phyloP scores from a whole-genome alignment of 2,888 invertebrate species.

The Drosophila mettleri region DNA sequence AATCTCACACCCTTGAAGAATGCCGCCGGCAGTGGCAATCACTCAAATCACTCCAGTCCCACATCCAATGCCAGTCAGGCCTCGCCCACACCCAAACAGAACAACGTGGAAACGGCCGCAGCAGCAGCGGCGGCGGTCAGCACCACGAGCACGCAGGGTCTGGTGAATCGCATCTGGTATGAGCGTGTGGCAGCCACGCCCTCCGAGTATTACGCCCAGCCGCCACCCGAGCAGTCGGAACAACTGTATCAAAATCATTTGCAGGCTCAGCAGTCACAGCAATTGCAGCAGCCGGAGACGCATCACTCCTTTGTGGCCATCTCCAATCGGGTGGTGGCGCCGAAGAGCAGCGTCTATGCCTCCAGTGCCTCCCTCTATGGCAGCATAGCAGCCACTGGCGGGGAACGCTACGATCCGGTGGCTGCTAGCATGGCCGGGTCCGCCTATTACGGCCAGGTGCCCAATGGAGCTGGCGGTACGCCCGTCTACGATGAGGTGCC shows the following conservation, averaged over 20 bases:
- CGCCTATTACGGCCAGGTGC: slow-evolving; percentile 83
- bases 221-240: slow-evolving; percentile 63
- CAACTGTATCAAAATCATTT: slow-evolving; percentile 78
- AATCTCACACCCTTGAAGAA: slow-evolving; percentile 82
- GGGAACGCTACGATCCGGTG: slow-evolving; percentile 82
- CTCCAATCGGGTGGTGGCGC: slow-evolving; percentile 83
- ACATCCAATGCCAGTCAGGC: slow-evolving; percentile 51
- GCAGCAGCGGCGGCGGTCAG: slow-evolving; percentile 35
- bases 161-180: slow-evolving; percentile 86
- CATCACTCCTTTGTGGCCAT: slow-evolving; percentile 84
- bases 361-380: slow-evolving; percentile 76
- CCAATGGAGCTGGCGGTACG: slow-evolving; percentile 56
- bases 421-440: slow-evolving; percentile 82
- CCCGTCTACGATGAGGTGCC: slow-evolving; percentile 84
- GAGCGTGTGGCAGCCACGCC: slow-evolving; percentile 82
- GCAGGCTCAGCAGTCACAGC: slow-evolving; percentile 6
- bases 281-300: slow-evolving; percentile 48
- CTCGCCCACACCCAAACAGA: slow-evolving; percentile 75
- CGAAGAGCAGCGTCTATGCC: slow-evolving; percentile 72
- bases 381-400: slow-evolving; percentile 59
- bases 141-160: slow-evolving; percentile 80
- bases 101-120: slow-evolving; percentile 75
- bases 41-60: slow-evolving; percentile 70
- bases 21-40: slow-evolving; percentile 26
- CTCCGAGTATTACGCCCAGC: slow-evolving; percentile 80